A percentile compares a stretch with the other conserved stretches of the same genome.
These are phyloP conservation scores for pig (Sus scrofa) DNA, from an alignment of 2,113 vertebrate genomes.

Conservation along the genomic window DNA sequence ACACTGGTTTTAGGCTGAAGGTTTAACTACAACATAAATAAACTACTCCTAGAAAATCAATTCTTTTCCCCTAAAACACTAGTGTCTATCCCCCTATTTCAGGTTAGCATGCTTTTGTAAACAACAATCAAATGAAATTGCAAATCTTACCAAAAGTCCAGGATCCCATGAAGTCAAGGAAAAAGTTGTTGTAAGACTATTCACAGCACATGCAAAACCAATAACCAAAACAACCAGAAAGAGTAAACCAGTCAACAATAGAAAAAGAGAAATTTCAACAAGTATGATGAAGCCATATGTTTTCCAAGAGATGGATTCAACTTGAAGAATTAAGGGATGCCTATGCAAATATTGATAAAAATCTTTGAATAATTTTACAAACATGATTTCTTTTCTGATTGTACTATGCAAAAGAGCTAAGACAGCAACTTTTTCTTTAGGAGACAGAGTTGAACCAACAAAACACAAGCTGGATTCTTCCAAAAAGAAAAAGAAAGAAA, in stretches of 20 bases:
- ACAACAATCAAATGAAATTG: constrained; percentile 19
- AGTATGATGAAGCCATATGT: not conserved
- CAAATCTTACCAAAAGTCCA: constrained; percentile 22
- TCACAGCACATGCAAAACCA: not conserved
- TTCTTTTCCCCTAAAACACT: not conserved
- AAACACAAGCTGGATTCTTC: not conserved
- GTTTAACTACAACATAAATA: constrained; percentile 39
- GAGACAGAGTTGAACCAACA: not conserved
- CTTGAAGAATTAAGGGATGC: not conserved
- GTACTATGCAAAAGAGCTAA: not conserved
- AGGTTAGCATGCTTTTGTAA: not conserved
- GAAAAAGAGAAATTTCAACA: not conserved
- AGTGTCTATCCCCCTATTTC: not conserved
- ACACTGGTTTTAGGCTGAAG: not conserved
- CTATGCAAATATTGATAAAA: not conserved
- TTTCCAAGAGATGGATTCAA: not conserved
- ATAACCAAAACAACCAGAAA: constrained; percentile 13
- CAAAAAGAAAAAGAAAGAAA: not conserved
- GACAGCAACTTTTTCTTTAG: not conserved
- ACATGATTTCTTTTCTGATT: not conserved
- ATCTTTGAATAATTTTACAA: not conserved
- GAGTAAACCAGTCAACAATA: not conserved
- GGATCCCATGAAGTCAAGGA: constrained; percentile 12
- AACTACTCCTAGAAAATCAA: not conserved
- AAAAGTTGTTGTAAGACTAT: not conserved